Evolutionary conservation across 2,113 vertebrate species (phyloP).

Genomic region (Notiomystis cincta): DNA sequence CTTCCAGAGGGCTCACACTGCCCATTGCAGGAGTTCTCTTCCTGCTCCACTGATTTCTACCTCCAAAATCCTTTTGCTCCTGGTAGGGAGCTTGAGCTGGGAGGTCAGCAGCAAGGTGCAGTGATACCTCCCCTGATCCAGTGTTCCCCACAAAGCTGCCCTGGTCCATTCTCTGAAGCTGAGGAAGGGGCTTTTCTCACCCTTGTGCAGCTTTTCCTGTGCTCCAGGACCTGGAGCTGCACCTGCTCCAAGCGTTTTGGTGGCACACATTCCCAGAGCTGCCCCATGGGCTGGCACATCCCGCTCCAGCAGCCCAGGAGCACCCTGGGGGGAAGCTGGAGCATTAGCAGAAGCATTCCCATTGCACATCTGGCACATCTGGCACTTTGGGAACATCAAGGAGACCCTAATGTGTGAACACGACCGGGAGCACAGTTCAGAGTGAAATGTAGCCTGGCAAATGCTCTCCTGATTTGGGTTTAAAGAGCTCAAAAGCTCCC

Average conservation of each 20-base stretch:
- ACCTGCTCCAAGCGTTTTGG: rapidly evolving
- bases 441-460: not conserved
- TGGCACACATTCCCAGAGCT: rapidly evolving
- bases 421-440: not conserved
- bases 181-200: not conserved
- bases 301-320: not conserved
- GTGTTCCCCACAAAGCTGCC: not conserved
- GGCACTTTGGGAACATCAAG: not conserved
- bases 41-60: rapidly evolving
- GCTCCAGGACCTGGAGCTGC: not conserved
- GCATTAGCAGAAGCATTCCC: not conserved
- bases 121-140: not conserved
- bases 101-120: not conserved
- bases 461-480: not conserved
- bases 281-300: not conserved
- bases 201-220: not conserved
- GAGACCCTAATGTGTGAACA: not conserved
- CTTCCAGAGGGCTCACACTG: not conserved
- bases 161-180: not conserved
- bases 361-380: not conserved
- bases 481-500: not conserved
- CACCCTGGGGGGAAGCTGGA: not conserved
- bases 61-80: not conserved
- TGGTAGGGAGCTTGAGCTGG: not conserved
- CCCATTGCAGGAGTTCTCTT: not conserved